phyloP scores from a whole-genome alignment of 2,797 vertebrate species.

The Eidolon dupreanum region DNA sequence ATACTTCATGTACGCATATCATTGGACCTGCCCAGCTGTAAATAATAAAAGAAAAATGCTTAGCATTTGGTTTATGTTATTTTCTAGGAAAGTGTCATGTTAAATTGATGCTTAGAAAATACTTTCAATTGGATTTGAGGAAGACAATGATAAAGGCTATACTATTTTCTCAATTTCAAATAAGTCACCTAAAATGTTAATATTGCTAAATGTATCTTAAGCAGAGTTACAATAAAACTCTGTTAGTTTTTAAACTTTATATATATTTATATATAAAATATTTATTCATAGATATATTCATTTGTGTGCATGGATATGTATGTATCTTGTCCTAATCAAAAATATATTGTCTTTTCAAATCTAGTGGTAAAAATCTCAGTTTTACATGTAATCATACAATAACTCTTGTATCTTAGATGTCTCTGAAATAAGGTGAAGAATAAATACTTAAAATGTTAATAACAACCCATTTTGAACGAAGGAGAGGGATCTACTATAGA shows the following conservation, averaged over 20 bases:
- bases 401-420: background rate
- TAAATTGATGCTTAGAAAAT: conserved; percentile 27
- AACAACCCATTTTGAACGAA: conserved; percentile 18
- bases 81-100: background rate
- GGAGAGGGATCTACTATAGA: background rate
- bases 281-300: background rate
- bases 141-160: background rate
- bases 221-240: background rate
- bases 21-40: background rate
- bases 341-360: background rate
- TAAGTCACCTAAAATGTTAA: conserved; percentile 40
- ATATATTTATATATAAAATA: background rate
- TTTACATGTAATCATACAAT: background rate
- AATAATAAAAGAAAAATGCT: background rate
- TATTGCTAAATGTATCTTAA: background rate
- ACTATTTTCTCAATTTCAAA: conserved; percentile 37
- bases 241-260: background rate
- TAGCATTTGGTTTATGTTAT: conserved; percentile 20
- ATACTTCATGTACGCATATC: background rate
- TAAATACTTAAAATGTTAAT: conserved; percentile 31
- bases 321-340: conserved; percentile 32
- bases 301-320: background rate
- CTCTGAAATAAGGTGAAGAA: conserved; percentile 54
- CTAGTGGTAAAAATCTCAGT: background rate
- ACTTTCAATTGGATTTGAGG: background rate